A percentile compares a stretch with the other conserved stretches of the same genome.
Evolutionary conservation across 2,113 vertebrate species (phyloP).

Genomic region (Leucoraja erinaceus): DNA sequence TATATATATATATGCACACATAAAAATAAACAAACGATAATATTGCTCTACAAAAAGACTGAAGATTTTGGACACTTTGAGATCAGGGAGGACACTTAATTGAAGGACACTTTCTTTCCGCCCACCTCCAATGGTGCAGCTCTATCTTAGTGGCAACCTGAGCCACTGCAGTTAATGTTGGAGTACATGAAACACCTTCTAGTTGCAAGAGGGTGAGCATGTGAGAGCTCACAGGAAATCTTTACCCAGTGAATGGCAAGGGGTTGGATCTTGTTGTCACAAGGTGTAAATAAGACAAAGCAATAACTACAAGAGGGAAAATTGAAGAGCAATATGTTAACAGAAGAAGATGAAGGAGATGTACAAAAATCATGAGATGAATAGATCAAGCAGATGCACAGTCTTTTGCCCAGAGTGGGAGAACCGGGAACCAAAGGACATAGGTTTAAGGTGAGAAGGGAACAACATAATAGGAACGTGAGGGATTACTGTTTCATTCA

Average conservation of each 20-base stretch:
- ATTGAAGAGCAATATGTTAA: not conserved
- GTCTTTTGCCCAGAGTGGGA: too few relatives aligned
- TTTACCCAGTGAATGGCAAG: not conserved
- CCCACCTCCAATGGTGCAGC: not conserved
- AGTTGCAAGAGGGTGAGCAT: not conserved
- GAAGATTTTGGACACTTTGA: not conserved
- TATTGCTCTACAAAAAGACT: not conserved
- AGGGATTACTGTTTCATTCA: too few relatives aligned
- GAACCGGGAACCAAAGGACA: too few relatives aligned
- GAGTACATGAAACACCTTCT: not conserved
- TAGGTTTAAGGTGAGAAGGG: too few relatives aligned
- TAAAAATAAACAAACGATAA: too few relatives aligned
- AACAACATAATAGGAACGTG: too few relatives aligned
- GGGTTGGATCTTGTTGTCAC: not conserved
- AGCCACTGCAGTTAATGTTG: not conserved
- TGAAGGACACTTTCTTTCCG: not conserved
- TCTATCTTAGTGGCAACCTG: not conserved
- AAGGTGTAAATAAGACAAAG: not conserved
- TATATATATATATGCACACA: too few relatives aligned
- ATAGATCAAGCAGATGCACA: too few relatives aligned
- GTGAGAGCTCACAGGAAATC: not conserved
- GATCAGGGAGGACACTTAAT: not conserved
- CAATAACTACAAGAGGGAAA: not conserved
- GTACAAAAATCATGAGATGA: too few relatives aligned
- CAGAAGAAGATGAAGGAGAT: not conserved